phyloP scores from a whole-genome alignment of 2,888 invertebrate species.

The Drosophila meridionalis region DNA sequence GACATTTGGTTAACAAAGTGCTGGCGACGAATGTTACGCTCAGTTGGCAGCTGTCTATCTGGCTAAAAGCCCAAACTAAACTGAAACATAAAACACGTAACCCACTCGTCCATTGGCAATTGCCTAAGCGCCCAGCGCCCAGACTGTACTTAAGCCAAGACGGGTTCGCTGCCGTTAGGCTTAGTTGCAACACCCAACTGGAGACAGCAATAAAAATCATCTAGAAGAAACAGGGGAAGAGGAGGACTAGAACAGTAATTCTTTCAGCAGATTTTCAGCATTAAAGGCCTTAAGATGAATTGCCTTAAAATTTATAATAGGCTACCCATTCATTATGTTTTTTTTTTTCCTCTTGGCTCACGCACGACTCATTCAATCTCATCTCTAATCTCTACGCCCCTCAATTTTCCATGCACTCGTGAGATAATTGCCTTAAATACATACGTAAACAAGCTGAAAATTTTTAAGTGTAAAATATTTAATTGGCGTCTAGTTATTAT shows the following conservation, averaged over 20 bases:
- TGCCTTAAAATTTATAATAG: background rate
- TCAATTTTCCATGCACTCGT: slow-evolving; percentile 55
- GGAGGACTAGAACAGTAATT: background rate
- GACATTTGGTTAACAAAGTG: slow-evolving; percentile 33
- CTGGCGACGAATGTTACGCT: slow-evolving; percentile 55
- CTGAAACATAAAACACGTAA: slow-evolving; percentile 42
- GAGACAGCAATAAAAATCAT: background rate
- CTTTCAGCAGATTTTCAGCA: background rate
- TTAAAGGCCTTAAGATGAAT: background rate
- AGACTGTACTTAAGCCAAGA: slow-evolving; percentile 12
- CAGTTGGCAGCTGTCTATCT: slow-evolving; percentile 69
- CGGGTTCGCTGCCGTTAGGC: background rate
- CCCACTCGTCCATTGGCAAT: slow-evolving; percentile 51
- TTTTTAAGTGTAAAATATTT: slow-evolving; percentile 54
- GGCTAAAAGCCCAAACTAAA: slow-evolving; percentile 39
- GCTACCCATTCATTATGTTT: background rate
- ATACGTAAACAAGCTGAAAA: slow-evolving; percentile 32
- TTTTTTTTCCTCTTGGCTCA: background rate
- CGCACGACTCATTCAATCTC: slow-evolving; percentile 17
- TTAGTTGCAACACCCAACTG: slow-evolving; percentile 12
- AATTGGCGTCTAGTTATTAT: slow-evolving; percentile 70
- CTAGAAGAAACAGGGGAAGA: background rate
- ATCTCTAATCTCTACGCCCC: slow-evolving; percentile 39
- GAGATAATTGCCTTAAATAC: slow-evolving; percentile 41
- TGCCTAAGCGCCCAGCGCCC: slow-evolving; percentile 39